Evolutionary conservation across 2,797 vertebrate genomes (phyloP), one percentile per base, ranked within the genome.

Genomic region (Fistularia tabacaria): DNA sequence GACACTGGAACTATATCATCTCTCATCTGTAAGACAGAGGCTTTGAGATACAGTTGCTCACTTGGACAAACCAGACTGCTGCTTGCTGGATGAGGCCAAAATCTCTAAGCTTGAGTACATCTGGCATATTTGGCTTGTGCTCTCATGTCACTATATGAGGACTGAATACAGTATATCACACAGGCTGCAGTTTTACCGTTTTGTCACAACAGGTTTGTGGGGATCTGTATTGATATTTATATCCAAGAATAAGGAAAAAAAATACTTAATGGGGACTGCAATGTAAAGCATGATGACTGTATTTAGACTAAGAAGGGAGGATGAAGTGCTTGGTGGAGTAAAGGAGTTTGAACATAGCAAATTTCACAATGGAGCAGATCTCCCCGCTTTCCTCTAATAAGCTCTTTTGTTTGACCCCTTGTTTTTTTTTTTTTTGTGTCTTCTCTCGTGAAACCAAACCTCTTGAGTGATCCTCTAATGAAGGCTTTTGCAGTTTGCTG

Each of bases 361-460:
- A 79, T 71, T 81, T 84, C 85, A 90, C 74, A 74, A 78, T 91
- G 90, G 91, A 92, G 77, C 59, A 73, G 54, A 11, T 68, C 50
- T 82, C 77, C 74, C 64, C 14, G 49, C 15, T 48, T 8, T 63
- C 51, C 48, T 56, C 57, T 54, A 50, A 73, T 75, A 71, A 73
- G 65, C 67, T 76, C 80, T 51, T 52, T 12, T 67, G 14, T 67
- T 43, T 51, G 44, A 12, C 14, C 8, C 14, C 37, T 44, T 43
- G 0, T 7, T 25, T 13, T 36, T 12, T 61, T n/a, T n/a, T n/a
- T 25, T 25, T 25, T 25, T 25, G 25, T 25, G 25, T 25, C 25
- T 25, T 25, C 25, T 25, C 25, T 25, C 25, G 5, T 25, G 25
- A 25, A 25, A 25, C 25, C 15, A 73, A 54, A 14, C 56, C 58